These are phyloP conservation scores for Cottus gobio DNA, from an alignment of 2,113 vertebrate species.

Conservation along the genomic window DNA sequence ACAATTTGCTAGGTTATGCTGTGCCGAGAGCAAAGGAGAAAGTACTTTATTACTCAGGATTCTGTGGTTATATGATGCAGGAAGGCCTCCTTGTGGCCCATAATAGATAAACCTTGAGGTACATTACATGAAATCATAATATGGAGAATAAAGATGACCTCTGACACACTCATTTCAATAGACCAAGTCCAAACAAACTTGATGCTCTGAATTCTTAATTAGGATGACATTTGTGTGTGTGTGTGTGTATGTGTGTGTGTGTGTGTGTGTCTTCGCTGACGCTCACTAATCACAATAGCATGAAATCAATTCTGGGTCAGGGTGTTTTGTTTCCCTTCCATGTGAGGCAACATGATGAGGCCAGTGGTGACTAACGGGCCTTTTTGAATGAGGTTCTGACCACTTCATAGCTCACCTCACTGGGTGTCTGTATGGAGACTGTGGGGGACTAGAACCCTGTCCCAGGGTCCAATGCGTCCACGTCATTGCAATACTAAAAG, in stretches of 20 bases:
- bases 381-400: neutral
- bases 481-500: neutral
- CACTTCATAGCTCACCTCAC: neutral
- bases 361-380: neutral
- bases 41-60: neutral
- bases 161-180: neutral
- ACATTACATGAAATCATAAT: neutral
- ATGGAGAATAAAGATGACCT: neutral
- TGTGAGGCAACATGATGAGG: neutral
- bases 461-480: neutral
- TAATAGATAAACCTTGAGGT: neutral
- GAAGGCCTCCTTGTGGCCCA: neutral
- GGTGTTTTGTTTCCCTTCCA: neutral
- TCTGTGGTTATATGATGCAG: neutral
- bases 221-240: neutral
- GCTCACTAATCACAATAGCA: neutral
- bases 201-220: neutral
- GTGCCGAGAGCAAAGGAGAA: neutral
- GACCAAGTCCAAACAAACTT: neutral
- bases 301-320: neutral
- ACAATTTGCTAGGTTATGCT: neutral
- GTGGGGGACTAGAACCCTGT: neutral
- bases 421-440: neutral
- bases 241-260: neutral
- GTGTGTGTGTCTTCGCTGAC: neutral